These are phyloP conservation scores for Dolichotis patagonum DNA, from an alignment of 2,113 vertebrate genomes.

Conservation along the genomic window DNA sequence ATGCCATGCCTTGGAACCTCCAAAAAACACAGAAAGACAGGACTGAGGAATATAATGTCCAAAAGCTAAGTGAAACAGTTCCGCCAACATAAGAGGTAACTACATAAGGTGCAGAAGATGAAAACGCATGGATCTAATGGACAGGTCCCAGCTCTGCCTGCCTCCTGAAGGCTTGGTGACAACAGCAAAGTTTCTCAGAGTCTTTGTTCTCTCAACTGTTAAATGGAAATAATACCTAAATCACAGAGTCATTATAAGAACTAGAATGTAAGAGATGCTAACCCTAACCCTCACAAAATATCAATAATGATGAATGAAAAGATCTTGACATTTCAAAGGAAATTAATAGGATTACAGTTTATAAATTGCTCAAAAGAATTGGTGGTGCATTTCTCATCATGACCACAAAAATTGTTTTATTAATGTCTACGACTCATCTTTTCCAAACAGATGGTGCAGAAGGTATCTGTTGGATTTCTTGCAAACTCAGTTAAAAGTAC, in stretches of 20 bases:
- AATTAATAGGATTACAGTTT: not conserved
- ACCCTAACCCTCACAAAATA: not conserved
- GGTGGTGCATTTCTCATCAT: not conserved
- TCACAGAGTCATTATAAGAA: not conserved
- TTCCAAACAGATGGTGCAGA: not conserved
- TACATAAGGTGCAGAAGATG: not conserved
- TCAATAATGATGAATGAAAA: not conserved
- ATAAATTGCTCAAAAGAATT: not conserved
- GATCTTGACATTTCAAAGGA: not conserved
- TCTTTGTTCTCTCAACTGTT: not conserved
- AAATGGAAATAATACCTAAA: not conserved
- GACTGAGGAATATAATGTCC: not conserved
- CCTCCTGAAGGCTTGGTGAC: rapidly evolving
- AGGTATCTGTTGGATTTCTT: not conserved
- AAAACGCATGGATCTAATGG: not conserved
- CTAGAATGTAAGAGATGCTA: not conserved
- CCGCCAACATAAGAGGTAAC: not conserved
- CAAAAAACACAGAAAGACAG: not conserved
- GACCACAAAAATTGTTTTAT: not conserved
- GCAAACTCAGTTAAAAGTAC: not conserved
- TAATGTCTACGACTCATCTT: not conserved
- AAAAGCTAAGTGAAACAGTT: not conserved
- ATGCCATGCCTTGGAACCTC: not conserved
- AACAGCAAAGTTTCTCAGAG: not conserved
- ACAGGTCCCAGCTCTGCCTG: not conserved